phyloP scores from a whole-genome alignment of 2,888 invertebrate genomes.

The Lasioglossum lativentre region DNA sequence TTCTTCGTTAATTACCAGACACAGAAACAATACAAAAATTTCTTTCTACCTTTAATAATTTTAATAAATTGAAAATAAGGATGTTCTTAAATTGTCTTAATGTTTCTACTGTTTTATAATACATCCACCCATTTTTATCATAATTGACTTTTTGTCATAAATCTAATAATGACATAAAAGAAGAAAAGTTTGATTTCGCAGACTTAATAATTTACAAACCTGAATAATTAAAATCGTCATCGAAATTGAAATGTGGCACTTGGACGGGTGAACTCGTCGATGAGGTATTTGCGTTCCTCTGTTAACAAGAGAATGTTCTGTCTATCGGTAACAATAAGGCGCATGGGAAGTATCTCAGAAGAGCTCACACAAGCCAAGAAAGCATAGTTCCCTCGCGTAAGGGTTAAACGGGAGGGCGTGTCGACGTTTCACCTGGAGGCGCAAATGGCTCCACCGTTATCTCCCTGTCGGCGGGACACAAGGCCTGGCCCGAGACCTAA shows the following conservation, averaged over 20 bases:
- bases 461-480: background rate
- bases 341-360: background rate
- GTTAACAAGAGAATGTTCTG: background rate
- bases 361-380: background rate
- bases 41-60: too few relatives aligned
- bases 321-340: background rate
- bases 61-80: too few relatives aligned
- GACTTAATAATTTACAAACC: background rate
- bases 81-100: too few relatives aligned
- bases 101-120: too few relatives aligned
- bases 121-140: too few relatives aligned
- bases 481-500: background rate
- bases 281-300: background rate
- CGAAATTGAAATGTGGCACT: too few relatives aligned
- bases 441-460: conserved; percentile 13
- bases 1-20: too few relatives aligned
- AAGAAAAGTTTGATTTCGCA: background rate
- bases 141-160: too few relatives aligned
- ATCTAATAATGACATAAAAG: too few relatives aligned
- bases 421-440: background rate
- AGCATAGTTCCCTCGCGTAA: background rate
- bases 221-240: background rate
- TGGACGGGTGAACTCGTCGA: background rate
- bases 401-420: conserved; percentile 16
- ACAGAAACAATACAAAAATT: too few relatives aligned